Percentiles rank a stretch among this genome's conserved stretches.
Conservation (phyloP, 2,888 invertebrate species). For the Nomada lathburiana region DNA sequence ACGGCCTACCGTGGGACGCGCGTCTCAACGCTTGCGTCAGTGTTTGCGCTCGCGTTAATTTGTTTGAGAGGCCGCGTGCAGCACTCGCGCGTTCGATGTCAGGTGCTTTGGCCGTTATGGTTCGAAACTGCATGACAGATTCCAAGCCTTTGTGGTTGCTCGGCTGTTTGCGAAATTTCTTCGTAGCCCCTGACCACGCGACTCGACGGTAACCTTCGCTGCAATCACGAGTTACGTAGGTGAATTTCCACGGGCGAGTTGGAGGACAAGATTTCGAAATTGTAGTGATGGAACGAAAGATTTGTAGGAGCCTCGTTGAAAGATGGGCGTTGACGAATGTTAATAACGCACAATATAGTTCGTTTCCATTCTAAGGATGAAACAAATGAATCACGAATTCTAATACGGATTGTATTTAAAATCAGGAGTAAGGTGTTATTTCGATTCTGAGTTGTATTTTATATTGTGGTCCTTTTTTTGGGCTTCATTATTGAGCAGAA, state of each 20-base stretch:
- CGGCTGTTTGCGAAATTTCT: constrained; percentile 35
- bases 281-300: no score
- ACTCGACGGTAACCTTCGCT: background rate
- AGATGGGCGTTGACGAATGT: no score
- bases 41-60: constrained; percentile 61
- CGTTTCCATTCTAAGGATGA: no score
- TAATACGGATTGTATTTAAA: no score
- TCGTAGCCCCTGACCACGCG: background rate
- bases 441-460: no score
- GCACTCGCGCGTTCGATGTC: constrained; percentile 28
- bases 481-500: no score
- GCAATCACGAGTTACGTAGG: background rate
- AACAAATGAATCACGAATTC: no score
- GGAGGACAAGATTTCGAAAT: background rate
- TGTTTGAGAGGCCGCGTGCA: constrained; percentile 37
- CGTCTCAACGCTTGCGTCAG: constrained; percentile 32
- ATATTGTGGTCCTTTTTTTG: no score
- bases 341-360: no score
- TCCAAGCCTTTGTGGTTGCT: background rate
- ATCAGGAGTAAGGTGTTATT: no score
- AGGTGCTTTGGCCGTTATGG: constrained; percentile 8
- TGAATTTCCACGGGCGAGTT: background rate
- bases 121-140: background rate
- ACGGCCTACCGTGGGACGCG: background rate
- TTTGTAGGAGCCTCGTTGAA: no score